Base-by-base conservation (phyloP, 2,888 invertebrate genomes). In the Leucophora obtusa region DNA sequence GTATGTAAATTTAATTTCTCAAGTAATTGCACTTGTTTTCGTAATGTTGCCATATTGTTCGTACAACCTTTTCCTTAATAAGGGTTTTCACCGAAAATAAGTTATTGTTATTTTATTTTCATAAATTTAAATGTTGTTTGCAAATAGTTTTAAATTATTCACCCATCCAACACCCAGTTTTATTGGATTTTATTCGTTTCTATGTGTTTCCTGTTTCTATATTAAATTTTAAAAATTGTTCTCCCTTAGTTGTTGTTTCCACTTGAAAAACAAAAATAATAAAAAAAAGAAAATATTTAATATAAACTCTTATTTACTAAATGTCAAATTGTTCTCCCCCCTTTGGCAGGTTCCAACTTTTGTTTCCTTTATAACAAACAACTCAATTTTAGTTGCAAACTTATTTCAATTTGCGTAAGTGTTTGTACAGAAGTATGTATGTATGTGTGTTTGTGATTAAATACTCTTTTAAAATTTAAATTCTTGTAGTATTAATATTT, bases 241-340 rank as follows among this genome's bases (percentile, higher is more conserved):
- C 28, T 3, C 21, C 18, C 10, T 14, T 47, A 63, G 35, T 72
- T 62, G 54, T 24, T 63, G 43, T 63, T 7, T 62, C 17, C 28
- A 62, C 28, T 50, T 28, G 15, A 10, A 14, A 35, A 51, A 33
- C 14, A 35, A 63, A 28, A 62, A 28, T 7, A 7, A 6, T 1
- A 1, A 28, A 28, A 28, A 28, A 28, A 28, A 28, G 6, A 28
- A 28, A 28, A 3, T 28, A 28, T 7, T 24, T 11, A 21, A 11
- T 24, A 11, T 35, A 58, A 24, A 47, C 9, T 62, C 15, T 62
- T 62, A 28, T 7, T 65, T 72, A 28, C 62, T 62, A 18, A 60
- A 70, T 72, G 17, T 56, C n/a, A 60, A 70, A 51, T 54, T 65
- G 0, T 24, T 15, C 3, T 21, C 35, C 8, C 11, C 43, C 28